A percentile compares a stretch with the other conserved stretches of the same genome.
phyloP scores from a whole-genome alignment of 2,113 vertebrate species.

The Forbesichthys papilliferus region DNA sequence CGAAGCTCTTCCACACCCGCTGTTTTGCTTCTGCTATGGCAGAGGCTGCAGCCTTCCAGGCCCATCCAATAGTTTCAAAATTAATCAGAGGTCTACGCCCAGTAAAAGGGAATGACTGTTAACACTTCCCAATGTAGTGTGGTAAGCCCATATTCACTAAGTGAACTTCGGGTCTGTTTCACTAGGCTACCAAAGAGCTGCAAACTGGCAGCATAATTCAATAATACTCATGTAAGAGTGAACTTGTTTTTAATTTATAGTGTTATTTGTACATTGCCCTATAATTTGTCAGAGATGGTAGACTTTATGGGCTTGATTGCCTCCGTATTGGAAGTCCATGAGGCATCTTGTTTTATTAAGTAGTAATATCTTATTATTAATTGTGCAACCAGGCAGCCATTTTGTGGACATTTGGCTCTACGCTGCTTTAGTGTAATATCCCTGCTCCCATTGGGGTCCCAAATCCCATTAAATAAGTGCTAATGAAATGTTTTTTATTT shows the following conservation, averaged over 20 bases:
- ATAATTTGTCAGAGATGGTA: constrained; percentile 15
- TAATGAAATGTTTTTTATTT: constrained; percentile 25
- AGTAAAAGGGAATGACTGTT: no score
- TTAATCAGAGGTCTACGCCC: no score
- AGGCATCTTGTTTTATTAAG: constrained; percentile 39
- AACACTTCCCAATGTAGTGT: background rate
- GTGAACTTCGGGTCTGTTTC: background rate
- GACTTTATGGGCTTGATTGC: constrained; percentile 18
- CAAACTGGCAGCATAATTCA: constrained; percentile 9
- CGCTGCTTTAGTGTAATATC: constrained; percentile 24
- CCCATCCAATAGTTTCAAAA: no score
- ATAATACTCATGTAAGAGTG: constrained; percentile 15
- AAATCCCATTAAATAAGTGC: constrained; percentile 14
- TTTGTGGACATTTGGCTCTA: constrained; percentile 28
- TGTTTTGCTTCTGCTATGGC: no score
- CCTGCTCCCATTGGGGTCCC: background rate
- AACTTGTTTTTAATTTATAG: constrained; percentile 23
- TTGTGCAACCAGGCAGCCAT: constrained; percentile 24
- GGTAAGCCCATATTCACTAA: background rate
- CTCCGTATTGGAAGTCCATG: constrained; percentile 45
- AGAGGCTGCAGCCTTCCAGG: no score
- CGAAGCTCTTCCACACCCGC: no score
- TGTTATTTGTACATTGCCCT: constrained; percentile 17
- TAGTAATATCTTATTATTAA: constrained; percentile 40
- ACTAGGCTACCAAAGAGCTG: background rate